Evolutionary conservation across 1,140 invertebrate genomes (phyloP), one percentile per base, ranked within the genome.

Genomic region (Eubasilissa regina): DNA sequence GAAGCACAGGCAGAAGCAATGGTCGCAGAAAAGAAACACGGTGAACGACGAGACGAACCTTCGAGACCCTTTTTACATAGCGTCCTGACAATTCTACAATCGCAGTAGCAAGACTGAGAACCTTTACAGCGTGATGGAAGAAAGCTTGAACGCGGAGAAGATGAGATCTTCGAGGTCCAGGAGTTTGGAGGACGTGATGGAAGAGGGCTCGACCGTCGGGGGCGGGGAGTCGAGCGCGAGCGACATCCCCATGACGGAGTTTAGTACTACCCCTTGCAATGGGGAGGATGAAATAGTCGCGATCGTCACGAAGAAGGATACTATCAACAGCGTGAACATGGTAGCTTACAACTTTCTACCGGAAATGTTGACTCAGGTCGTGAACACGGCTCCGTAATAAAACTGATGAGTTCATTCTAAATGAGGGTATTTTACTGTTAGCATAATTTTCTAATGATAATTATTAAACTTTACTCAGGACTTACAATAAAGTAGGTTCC

Each of bases 1-100:
- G 77, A 93, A 93, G 82, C 93, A 94, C 84, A 86, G 88, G 80
- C 88, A 90, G 76, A 90, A 89, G 84, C 85, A 87, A 48, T 89
- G 88, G 89, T 89, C 89, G 6, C 88, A 89, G 64, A 90, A 90
- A 76, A 86, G 87, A 35, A 90, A 89, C 55, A 86, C 85, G 17
- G 88, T 90, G 0, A 90, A 89, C 44, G 89, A 90, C 81, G 89
- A 89, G 77, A 85, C 89, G 9, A 88, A 88, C 80, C 84, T 88
- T 12, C 87, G 84, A 60, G 89, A 90, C 84, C 87, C 89, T 1
- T 89, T 88, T 85, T 90, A 90, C 77, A 89, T 90, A 87, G 88
- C 84, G 72, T 90, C 89, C 84, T 90, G 89, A 90, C 89, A 90
- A 86, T 89, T 89, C 87, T 89, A 86, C 84, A 86, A 85, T 83